These are phyloP conservation scores for Cotesia typhae DNA, from an alignment of 1,140 invertebrate species.

Conservation along the genomic window DNA sequence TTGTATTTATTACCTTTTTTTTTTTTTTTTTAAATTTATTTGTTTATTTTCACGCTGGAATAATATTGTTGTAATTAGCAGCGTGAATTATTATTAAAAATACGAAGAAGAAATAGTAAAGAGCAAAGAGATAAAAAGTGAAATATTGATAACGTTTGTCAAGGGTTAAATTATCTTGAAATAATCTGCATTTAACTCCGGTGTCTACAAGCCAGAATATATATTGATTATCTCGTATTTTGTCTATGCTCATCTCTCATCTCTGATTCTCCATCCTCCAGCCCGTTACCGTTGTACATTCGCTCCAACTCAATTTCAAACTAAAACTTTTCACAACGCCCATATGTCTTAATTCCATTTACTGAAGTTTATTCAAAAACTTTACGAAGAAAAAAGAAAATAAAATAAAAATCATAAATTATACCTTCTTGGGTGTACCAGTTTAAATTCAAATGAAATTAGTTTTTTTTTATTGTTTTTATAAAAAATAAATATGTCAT, in stretches of 20 bases:
- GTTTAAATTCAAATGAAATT: not conserved
- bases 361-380: not conserved
- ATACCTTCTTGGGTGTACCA: not conserved
- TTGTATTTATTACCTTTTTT: no score
- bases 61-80: no score
- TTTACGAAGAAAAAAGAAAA: not conserved
- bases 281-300: not conserved
- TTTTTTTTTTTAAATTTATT: no score
- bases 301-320: not conserved
- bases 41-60: no score
- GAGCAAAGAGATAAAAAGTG: no score
- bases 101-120: no score
- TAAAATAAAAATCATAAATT: not conserved
- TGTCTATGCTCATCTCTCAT: not conserved
- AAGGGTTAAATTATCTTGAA: constrained; percentile 5
- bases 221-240: constrained; percentile 6
- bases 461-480: not conserved
- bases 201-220: not conserved
- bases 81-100: no score
- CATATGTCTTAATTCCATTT: constrained; percentile 7
- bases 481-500: no score
- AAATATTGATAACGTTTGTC: no score
- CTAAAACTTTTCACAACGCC: constrained; percentile 2
- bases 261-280: not conserved
- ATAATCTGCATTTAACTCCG: not conserved